Percentiles rank a stretch among this genome's conserved stretches.
These are phyloP conservation scores for Mixornis gularis DNA, from an alignment of 2,113 vertebrate species.

Conservation along the genomic window DNA sequence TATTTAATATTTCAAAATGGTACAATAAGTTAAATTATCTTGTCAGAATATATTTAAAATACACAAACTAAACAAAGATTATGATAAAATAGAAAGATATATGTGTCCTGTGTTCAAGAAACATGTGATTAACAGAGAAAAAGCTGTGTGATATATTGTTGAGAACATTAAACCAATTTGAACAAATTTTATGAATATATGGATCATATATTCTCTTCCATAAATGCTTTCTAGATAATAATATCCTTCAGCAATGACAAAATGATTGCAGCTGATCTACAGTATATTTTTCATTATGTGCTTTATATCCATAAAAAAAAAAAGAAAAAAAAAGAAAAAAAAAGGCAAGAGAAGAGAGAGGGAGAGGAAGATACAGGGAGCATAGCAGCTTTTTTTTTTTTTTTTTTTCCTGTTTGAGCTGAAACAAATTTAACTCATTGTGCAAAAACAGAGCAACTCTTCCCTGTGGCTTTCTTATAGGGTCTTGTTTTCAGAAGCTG, in stretches of 20 bases:
- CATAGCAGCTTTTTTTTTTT: neutral
- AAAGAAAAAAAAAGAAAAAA: neutral
- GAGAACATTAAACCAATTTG: slow-evolving; percentile 32
- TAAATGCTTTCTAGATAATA: slow-evolving; percentile 44
- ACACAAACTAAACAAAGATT: neutral
- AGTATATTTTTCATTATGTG: neutral
- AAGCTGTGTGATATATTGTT: slow-evolving; percentile 1
- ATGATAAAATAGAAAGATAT: neutral
- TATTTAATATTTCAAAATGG: neutral
- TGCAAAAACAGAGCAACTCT: neutral
- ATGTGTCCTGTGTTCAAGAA: neutral
- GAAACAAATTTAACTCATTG: neutral
- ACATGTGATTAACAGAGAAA: slow-evolving; percentile 6
- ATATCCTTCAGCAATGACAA: slow-evolving; percentile 41
- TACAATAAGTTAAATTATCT: neutral
- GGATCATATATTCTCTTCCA: slow-evolving; percentile 29
- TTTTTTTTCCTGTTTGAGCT: neutral
- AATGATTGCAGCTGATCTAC: slow-evolving; percentile 25
- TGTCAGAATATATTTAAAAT: neutral
- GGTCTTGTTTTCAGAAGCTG: neutral
- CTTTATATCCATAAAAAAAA: neutral
- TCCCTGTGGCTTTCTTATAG: rapidly evolving
- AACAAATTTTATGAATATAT: slow-evolving; percentile 45
- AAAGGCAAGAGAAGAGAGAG: rapidly evolving
- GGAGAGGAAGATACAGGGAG: neutral